These are phyloP conservation scores for Macrochelys suwanniensis DNA, from an alignment of 2,797 vertebrate genomes.

Conservation along the genomic window DNA sequence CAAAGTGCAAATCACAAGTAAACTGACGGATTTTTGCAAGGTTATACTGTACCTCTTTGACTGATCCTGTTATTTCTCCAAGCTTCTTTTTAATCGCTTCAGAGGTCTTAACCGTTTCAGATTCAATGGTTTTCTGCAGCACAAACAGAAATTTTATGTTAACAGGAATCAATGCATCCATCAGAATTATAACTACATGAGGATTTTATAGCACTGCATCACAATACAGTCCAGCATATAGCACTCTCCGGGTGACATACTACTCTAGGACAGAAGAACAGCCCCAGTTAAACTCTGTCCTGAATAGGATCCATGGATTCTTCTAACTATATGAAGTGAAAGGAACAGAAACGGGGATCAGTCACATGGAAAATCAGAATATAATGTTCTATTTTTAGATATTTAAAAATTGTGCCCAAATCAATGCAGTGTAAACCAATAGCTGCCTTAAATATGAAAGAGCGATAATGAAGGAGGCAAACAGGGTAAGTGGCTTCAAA, in stretches of 20 bases:
- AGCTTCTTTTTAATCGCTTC: slow-evolving; percentile 93
- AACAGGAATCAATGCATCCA: neutral
- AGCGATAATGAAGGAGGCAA: neutral
- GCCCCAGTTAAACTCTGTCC: neutral
- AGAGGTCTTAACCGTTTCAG: slow-evolving; percentile 94
- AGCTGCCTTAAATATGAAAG: no score
- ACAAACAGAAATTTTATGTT: neutral
- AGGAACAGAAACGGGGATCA: neutral
- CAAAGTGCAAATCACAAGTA: fast-evolving
- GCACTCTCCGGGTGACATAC: neutral
- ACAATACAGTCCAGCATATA: fast-evolving
- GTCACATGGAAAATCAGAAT: neutral
- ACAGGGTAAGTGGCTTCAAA: neutral
- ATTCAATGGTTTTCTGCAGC: slow-evolving; percentile 94
- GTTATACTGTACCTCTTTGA: slow-evolving; percentile 89
- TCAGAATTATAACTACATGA: neutral
- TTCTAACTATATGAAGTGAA: neutral
- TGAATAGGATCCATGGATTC: neutral
- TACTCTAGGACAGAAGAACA: neutral
- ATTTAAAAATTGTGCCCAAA: neutral
- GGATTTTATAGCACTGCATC: neutral
- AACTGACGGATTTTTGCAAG: neutral
- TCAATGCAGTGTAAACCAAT: neutral
- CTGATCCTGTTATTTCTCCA: slow-evolving; percentile 88
- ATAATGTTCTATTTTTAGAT: neutral